Evolutionary conservation across 2,797 vertebrate species (phyloP).

Genomic region (Ciconia nigra): DNA sequence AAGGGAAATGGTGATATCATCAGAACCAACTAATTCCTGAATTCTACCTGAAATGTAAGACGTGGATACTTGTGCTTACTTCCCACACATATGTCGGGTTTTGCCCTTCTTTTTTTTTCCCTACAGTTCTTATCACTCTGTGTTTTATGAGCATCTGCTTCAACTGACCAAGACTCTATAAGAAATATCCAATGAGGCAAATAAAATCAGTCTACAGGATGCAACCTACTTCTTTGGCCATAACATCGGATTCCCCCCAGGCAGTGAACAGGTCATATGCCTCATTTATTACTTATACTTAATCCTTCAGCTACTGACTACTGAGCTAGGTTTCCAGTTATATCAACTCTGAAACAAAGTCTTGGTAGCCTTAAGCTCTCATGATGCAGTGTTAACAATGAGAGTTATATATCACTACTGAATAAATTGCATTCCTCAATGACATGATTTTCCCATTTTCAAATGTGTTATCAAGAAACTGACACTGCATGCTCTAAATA

Average conservation of each 20-base stretch:
- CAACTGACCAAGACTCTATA: background rate
- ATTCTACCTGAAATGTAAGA: background rate
- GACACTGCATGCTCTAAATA: background rate
- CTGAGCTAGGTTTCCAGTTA: background rate
- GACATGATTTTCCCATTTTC: background rate
- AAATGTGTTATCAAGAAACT: background rate
- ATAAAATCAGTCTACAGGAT: conserved; percentile 6
- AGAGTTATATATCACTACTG: background rate
- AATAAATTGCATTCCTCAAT: background rate
- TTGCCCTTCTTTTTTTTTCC: background rate
- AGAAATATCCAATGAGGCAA: background rate
- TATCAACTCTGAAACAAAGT: background rate
- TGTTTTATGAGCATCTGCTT: conserved; percentile 30
- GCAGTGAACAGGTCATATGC: background rate
- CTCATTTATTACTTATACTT: background rate
- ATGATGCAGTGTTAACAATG: background rate
- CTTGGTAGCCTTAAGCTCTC: background rate
- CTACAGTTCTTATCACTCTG: background rate
- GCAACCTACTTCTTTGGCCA: background rate
- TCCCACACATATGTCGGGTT: background rate
- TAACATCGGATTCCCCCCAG: background rate
- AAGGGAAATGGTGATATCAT: background rate
- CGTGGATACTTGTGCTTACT: background rate
- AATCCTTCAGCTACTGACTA: conserved; percentile 26
- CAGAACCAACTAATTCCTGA: background rate